Conservation (phyloP, 1,140 invertebrate genomes). For the Spodoptera litura region DNA sequence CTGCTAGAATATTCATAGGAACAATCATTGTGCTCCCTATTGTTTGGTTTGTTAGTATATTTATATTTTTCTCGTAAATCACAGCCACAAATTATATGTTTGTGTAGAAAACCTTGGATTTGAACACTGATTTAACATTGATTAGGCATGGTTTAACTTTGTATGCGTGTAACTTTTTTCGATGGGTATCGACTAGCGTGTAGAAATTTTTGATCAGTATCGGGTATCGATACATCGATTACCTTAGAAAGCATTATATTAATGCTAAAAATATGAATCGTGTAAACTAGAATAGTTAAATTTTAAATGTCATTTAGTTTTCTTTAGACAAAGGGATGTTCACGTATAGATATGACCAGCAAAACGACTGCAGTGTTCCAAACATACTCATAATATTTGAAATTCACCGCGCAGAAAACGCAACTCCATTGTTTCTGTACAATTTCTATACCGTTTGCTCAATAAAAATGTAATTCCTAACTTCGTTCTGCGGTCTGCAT, state of each 20-base stretch:
- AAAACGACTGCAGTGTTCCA: no score
- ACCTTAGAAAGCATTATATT: no score
- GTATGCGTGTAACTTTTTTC: no score
- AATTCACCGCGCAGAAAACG: constrained; percentile 7
- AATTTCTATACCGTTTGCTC: constrained; percentile 24
- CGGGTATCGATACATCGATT: no score
- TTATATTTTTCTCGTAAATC: not conserved
- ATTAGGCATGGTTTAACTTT: no score
- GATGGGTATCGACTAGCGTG: no score
- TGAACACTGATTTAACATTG: not conserved
- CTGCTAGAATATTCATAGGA: constrained; percentile 32
- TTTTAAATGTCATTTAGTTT: no score
- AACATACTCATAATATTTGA: not conserved
- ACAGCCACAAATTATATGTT: not conserved
- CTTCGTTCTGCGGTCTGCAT: constrained; percentile 31
- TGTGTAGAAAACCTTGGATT: not conserved
- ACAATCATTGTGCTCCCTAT: constrained; percentile 18
- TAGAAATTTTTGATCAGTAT: no score
- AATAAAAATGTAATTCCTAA: constrained; percentile 42
- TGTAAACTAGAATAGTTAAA: no score
- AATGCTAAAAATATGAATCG: no score
- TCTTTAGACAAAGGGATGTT: no score
- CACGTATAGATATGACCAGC: no score
- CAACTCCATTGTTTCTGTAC: constrained; percentile 17
- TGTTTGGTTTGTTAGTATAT: not conserved